Base-by-base conservation (phyloP, 2,797 vertebrate genomes). In the Myotis vivesi region DNA sequence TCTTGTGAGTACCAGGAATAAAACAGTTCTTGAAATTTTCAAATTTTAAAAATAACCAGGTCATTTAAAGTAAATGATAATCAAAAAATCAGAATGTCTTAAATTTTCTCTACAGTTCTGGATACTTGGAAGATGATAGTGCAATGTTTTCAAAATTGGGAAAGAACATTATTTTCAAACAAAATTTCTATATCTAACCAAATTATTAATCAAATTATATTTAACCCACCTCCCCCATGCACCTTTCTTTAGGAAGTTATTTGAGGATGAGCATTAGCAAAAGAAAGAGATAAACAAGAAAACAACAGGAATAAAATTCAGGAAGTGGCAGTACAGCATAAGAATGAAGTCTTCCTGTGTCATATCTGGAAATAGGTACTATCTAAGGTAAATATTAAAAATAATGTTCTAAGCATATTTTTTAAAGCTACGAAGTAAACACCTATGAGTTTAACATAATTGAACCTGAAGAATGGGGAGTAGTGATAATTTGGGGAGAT, bases 1-100 rank as follows among this genome's bases (percentile, higher is more conserved):
- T 53, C 19, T 53, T 53, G 51, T 53, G 33, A 83, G 49, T 66
- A 9, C 11, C n/a, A 72, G 9, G 8, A 82, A 83, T 76, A 66
- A 62, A 69, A 30, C 75, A 46, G 16, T 81, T 55, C 16, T 20
- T 55, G 41, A 89, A 89, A 76, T 3, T 33, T 68, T 89, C 28
- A 28, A 82, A 89, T 53, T 23, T 71, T 71, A 13, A 66, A 66
- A 82, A 66, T 69, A 53, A 46, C 13, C 7, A 79, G 64, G 12
- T 83, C 33, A 73, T 49, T 73, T 49, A 72, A 82, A 91, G 66
- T 36, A 94, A 87, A 55, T 87, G 69, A 89, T 44, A 87, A 79
- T 77, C 4, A 77, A n/a, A 23, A 44, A 92, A 79, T 72, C 11
- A 72, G 44, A 28, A 44, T 64, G 59, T 17, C 23, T 62, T 86